Conservation (phyloP, 2,113 vertebrate genomes). For the Boleophthalmus pectinirostris region DNA sequence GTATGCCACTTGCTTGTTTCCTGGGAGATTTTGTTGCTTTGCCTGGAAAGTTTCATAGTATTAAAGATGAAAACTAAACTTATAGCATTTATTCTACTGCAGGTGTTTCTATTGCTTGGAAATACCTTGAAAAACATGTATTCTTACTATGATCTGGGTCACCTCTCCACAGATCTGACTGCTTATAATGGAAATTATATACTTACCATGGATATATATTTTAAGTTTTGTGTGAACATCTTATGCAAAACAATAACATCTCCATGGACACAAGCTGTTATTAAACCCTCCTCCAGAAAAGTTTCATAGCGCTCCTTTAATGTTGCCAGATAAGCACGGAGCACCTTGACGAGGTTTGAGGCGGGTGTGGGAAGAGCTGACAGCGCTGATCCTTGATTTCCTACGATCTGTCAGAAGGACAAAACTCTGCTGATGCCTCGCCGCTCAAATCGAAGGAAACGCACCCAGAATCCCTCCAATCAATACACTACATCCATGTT, state of each 20-base stretch:
- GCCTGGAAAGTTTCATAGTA: too few species aligned
- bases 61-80: too few species aligned
- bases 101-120: too few species aligned
- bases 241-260: not conserved
- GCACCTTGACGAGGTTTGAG: constrained; percentile 54
- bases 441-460: constrained; percentile 48
- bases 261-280: not conserved
- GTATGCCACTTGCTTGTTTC: too few species aligned
- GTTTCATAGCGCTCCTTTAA: not conserved
- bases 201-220: too few species aligned
- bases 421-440: constrained; percentile 52
- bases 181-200: too few species aligned
- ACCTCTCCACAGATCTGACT: not conserved
- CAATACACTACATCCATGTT: constrained; percentile 67
- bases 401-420: constrained; percentile 56
- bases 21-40: too few species aligned
- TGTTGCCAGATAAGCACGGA: not conserved
- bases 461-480: constrained; percentile 57
- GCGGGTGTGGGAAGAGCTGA: constrained; percentile 55
- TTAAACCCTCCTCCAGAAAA: not conserved
- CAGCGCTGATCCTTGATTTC: constrained; percentile 59
- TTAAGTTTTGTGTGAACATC: not conserved
- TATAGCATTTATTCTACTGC: too few species aligned
- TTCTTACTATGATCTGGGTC: not conserved
- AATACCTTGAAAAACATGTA: too few species aligned